These are phyloP conservation scores for Saxidomus purpurata DNA, from an alignment of 1,140 invertebrate genomes.

Conservation along the genomic window DNA sequence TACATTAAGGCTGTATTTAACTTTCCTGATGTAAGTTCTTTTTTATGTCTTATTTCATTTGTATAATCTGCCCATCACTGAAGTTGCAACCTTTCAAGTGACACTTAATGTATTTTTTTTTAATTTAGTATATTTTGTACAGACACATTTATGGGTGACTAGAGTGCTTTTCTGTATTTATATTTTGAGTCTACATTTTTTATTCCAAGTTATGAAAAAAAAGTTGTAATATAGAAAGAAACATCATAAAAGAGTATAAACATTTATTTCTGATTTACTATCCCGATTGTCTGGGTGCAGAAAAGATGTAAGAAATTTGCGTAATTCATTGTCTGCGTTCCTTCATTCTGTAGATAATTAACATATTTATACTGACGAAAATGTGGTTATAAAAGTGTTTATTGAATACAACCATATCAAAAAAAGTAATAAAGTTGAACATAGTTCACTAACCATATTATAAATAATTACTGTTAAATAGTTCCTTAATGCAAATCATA, in stretches of 20 bases:
- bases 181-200: neutral
- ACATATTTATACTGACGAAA: neutral
- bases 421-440: neutral
- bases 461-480: neutral
- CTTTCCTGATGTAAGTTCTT: too few species aligned
- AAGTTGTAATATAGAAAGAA: neutral
- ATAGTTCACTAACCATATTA: neutral
- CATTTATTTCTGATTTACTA: constrained; percentile 11
- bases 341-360: constrained; percentile 6
- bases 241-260: neutral
- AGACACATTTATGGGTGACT: constrained; percentile 15
- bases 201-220: constrained; percentile 18
- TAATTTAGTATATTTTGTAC: constrained; percentile 15
- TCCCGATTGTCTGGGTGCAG: neutral
- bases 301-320: neutral
- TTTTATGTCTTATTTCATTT: too few species aligned
- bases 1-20: too few species aligned
- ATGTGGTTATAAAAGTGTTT: neutral
- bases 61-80: too few species aligned
- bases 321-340: constrained; percentile 4
- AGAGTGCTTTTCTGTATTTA: neutral
- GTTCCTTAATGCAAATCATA: neutral
- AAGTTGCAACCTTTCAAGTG: neutral
- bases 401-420: neutral
- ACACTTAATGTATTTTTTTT: neutral